Conservation (phyloP, 1,140 invertebrate genomes). For the Panagrolaimus sp. region DNA sequence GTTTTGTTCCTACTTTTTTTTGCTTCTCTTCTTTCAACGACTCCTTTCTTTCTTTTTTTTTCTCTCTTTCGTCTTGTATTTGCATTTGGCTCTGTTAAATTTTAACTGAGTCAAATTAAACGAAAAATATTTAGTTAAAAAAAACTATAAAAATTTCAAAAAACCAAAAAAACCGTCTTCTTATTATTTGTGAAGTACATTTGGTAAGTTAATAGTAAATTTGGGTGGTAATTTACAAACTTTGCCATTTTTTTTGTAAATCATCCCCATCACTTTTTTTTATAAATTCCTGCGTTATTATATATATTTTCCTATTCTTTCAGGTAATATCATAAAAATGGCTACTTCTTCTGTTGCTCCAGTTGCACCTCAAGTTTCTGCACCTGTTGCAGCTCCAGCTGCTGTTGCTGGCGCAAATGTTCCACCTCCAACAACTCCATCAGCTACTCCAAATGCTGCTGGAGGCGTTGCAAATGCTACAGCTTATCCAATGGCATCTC, state of each 20-base stretch:
- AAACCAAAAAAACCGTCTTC: slow-evolving; percentile 1
- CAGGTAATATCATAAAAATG: slow-evolving; percentile 18
- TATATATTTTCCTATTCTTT: slow-evolving; percentile 2
- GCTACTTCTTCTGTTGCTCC: slow-evolving; percentile 19
- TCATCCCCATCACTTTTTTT: neutral
- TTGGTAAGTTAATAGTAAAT: no score
- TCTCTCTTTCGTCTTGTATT: no score
- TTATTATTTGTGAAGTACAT: neutral
- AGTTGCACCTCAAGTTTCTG: slow-evolving; percentile 18
- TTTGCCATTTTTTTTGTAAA: no score
- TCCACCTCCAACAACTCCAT: slow-evolving; percentile 23
- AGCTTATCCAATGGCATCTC: slow-evolving; percentile 68
- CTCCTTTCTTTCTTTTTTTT: no score
- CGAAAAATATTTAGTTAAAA: neutral
- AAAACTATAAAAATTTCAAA: slow-evolving; percentile 1
- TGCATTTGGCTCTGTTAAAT: no score
- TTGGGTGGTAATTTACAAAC: no score
- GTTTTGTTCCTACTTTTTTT: no score
- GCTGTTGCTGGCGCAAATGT: slow-evolving; percentile 17
- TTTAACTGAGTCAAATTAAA: no score
- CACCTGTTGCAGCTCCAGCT: slow-evolving; percentile 16
- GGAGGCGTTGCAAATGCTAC: slow-evolving; percentile 27
- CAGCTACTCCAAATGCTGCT: slow-evolving; percentile 23
- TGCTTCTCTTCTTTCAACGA: no score
- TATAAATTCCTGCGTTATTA: neutral